These are phyloP conservation scores for Tangara arthus DNA, from an alignment of 2,797 vertebrate genomes.

Conservation along the genomic window DNA sequence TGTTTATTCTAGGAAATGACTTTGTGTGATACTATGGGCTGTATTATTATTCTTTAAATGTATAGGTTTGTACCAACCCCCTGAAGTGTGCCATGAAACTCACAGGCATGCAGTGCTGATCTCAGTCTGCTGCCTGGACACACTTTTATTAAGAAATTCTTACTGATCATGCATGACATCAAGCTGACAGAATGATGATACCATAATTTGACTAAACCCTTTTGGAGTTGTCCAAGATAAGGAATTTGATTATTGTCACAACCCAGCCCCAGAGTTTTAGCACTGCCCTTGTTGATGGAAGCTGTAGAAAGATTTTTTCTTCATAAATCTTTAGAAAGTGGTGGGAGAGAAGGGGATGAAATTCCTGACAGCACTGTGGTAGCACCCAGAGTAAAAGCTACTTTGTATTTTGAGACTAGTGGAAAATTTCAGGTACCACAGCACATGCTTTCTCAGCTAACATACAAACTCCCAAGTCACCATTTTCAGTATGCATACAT, in stretches of 20 bases:
- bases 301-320: not conserved
- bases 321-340: not conserved
- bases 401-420: not conserved
- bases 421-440: not conserved
- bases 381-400: not conserved
- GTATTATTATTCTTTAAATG: not conserved
- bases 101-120: not conserved
- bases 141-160: not conserved
- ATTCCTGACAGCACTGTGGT: not conserved
- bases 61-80: not conserved
- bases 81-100: not conserved
- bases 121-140: not conserved
- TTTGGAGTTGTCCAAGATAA: not conserved
- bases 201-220: not conserved
- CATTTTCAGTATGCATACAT: fast-evolving
- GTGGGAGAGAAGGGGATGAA: not conserved
- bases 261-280: not conserved
- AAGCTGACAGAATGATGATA: not conserved
- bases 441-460: not conserved
- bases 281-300: not conserved
- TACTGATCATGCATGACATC: not conserved
- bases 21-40: not conserved
- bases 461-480: not conserved
- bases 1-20: not conserved
- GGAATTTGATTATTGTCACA: fast-evolving